Conservation (phyloP, 2,113 vertebrate species). For the Brienomyrus longianalis region DNA sequence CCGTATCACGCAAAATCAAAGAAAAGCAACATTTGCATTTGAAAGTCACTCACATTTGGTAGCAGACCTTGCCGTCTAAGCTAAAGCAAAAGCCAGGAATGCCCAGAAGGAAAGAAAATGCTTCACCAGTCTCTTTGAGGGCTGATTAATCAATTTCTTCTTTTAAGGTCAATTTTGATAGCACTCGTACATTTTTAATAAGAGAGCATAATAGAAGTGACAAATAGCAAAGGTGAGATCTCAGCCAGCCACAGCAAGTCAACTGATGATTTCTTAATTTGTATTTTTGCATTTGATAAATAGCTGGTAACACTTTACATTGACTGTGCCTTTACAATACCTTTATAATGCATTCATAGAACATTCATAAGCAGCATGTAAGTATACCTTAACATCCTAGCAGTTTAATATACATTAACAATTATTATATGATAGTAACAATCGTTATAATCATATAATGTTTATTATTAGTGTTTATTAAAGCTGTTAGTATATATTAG, state of each 20-base stretch:
- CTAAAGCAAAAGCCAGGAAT: not conserved
- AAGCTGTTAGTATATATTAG: not conserved
- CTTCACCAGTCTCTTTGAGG: not conserved
- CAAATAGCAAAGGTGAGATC: not conserved
- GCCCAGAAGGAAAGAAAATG: not conserved
- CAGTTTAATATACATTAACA: not conserved
- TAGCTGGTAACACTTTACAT: not conserved
- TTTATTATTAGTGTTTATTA: not conserved
- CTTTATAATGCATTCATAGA: not conserved
- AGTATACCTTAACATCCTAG: not conserved
- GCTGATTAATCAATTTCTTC: not conserved
- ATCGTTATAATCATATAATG: not conserved
- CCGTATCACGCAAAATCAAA: not conserved
- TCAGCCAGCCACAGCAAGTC: not conserved
- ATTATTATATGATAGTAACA: not conserved
- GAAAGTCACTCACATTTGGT: not conserved
- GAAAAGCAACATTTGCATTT: not conserved
- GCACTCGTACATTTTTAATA: not conserved
- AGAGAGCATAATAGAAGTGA: not conserved
- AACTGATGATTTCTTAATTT: not conserved
- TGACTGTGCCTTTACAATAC: not conserved
- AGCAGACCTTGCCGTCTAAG: not conserved
- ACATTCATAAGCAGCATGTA: not conserved
- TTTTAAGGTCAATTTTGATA: slow-evolving; percentile 14
- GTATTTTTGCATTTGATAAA: not conserved